phyloP scores from a whole-genome alignment of 2,888 invertebrate genomes.

The Phytoseiulus persimilis region DNA sequence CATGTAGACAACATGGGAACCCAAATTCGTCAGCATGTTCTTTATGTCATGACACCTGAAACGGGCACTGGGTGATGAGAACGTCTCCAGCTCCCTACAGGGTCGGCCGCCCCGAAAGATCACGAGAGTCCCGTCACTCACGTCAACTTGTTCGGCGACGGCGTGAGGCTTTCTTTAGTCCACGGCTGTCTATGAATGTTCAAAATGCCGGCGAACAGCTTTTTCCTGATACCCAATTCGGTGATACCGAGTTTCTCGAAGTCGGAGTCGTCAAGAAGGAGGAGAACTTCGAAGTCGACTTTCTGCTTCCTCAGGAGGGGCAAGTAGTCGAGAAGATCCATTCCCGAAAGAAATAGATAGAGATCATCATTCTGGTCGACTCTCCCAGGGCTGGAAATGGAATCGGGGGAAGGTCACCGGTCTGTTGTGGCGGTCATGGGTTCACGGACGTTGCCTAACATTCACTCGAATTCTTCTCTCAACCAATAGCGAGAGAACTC shows the following conservation, averaged over 20 bases:
- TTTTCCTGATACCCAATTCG: conserved; percentile 50
- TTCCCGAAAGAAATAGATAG: conserved; percentile 20
- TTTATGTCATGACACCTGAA: conserved; percentile 15
- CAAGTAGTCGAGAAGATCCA: conserved; percentile 16
- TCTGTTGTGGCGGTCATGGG: no score
- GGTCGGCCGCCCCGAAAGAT: no score
- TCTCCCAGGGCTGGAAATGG: background rate
- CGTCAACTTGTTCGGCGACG: conserved; percentile 41
- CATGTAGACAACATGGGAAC: conserved; percentile 14
- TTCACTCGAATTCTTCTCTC: no score
- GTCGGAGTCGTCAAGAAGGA: conserved; percentile 38
- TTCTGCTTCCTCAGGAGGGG: conserved; percentile 31
- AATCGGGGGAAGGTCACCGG: no score
- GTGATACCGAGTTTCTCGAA: conserved; percentile 48
- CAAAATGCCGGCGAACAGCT: conserved; percentile 50
- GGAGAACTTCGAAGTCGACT: conserved; percentile 32
- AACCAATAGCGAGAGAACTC: conserved; percentile 33
- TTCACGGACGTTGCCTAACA: no score
- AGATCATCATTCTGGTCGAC: conserved; percentile 34
- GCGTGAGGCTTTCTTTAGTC: conserved; percentile 50
- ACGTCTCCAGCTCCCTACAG: no score
- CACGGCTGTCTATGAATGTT: conserved; percentile 52
- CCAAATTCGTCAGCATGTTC: background rate
- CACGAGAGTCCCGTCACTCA: background rate
- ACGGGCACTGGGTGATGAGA: no score